phyloP scores from a whole-genome alignment of 2,113 vertebrate species.

The Columba janthina region DNA sequence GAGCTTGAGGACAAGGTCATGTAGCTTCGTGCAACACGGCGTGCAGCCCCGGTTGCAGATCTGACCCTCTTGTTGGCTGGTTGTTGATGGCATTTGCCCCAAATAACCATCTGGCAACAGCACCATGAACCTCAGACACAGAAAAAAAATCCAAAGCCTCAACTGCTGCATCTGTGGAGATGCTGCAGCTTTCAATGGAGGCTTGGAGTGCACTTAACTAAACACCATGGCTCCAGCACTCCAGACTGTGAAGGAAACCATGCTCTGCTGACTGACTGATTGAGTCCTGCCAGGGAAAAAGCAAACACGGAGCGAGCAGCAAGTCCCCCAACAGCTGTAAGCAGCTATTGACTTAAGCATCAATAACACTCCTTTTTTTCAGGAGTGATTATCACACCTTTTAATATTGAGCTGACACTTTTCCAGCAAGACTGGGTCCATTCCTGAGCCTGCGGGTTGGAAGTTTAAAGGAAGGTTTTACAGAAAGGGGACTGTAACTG shows the following conservation, averaged over 20 bases:
- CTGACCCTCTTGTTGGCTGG: neutral
- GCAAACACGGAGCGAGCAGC: neutral
- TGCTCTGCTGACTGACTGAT: neutral
- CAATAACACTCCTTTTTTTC: neutral
- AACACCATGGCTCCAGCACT: neutral
- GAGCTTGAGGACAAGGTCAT: neutral
- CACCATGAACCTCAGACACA: rapidly evolving
- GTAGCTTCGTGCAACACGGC: rapidly evolving
- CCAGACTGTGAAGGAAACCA: neutral
- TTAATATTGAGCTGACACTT: neutral
- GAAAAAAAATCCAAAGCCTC: neutral
- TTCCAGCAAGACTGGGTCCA: neutral
- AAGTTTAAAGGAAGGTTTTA: neutral
- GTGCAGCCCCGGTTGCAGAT: rapidly evolving
- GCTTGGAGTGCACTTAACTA: neutral
- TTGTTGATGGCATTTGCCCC: neutral
- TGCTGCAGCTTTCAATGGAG: neutral
- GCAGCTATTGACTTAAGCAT: neutral
- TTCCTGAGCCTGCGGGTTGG: neutral
- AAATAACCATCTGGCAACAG: rapidly evolving
- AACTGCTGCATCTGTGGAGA: neutral
- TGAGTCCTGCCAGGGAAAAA: neutral
- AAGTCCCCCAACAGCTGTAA: neutral
- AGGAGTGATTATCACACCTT: neutral
- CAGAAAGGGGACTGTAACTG: neutral